Evolutionary conservation across 1,140 invertebrate genomes (phyloP), one percentile per base, ranked within the genome.

Genomic region (Leptoteleia sp.): DNA sequence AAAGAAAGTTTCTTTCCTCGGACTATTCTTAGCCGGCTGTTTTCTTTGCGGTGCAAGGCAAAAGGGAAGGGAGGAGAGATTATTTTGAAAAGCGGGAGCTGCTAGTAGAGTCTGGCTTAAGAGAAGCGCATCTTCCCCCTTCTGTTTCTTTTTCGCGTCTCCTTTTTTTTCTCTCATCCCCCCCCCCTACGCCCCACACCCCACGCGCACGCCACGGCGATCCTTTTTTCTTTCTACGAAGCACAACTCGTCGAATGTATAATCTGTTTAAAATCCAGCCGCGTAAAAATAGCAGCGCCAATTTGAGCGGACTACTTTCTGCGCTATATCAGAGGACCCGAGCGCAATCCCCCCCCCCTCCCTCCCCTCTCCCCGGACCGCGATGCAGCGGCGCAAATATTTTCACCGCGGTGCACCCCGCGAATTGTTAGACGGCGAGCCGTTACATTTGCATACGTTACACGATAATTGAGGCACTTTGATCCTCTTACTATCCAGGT

Each of bases 271-370:
- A 84, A 85, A 84, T 67, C 64, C 81, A 64, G 76, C 62, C 65
- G 84, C 80, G 75, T 83, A 86, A 87, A 88, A 88, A 87, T 87
- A 85, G 82, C 82, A 79, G 45, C 55, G 54, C 52, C 55, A 67
- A 71, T 78, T 80, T 68, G 72, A 70, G 70, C 76, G 78, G 71
- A 81, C 77, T 81, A 83, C 80, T 84, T 84, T 81, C 77, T 78
- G 45, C 67, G 48, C 72, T 55, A 22, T 38, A 54, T 64, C 72
- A 50, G 35, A 71, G 65, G 43, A 45, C 52, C 42, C 55, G 62
- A n/a, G 79, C 79, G 59, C 64, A 72, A 37, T 40, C 59, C 57
- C 57, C 47, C 59, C n/a, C n/a, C n/a, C n/a, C n/a, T n/a, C n/a
- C n/a, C n/a, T n/a, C n/a, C n/a, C n/a, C n/a, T n/a, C n/a, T n/a